Conservation (phyloP, 2,797 vertebrate species). For the Danio kyathit region DNA sequence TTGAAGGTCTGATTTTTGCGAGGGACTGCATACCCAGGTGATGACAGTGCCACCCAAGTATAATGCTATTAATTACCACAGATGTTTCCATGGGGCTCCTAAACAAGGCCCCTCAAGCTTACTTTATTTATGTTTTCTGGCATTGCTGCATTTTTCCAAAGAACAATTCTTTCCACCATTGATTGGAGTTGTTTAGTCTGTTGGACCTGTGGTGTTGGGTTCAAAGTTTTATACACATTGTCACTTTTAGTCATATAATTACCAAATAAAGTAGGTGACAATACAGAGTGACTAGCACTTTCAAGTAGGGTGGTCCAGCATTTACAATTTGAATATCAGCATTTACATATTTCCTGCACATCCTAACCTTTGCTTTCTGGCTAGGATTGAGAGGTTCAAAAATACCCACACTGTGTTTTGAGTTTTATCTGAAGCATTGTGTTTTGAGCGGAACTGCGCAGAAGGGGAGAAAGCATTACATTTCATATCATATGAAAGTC, state of each 20-base stretch:
- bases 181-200: slow-evolving; percentile 93
- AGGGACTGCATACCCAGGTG: slow-evolving; percentile 65
- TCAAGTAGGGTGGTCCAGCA: slow-evolving; percentile 78
- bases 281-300: slow-evolving; percentile 71
- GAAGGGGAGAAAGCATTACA: slow-evolving; percentile 66
- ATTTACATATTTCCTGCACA: slow-evolving; percentile 32
- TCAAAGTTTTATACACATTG: slow-evolving; percentile 73
- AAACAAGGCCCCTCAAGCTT: slow-evolving; percentile 69
- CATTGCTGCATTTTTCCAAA: slow-evolving; percentile 75
- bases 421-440: slow-evolving; percentile 43
- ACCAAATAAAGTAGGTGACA: slow-evolving; percentile 65
- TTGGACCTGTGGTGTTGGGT: slow-evolving; percentile 75
- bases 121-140: slow-evolving; percentile 85
- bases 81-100: slow-evolving; percentile 79
- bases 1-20: slow-evolving; percentile 30
- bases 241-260: slow-evolving; percentile 78
- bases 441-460: slow-evolving; percentile 60
- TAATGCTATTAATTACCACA: slow-evolving; percentile 80
- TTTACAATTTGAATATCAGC: slow-evolving; percentile 35
- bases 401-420: slow-evolving; percentile 49
- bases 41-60: slow-evolving; percentile 78
- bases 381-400: slow-evolving; percentile 19
- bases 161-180: slow-evolving; percentile 85
- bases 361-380: slow-evolving; percentile 40
- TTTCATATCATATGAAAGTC: slow-evolving; percentile 70